Evolutionary conservation across 2,797 vertebrate species (phyloP), one percentile per base, ranked within the genome.

Genomic region (Acanthurus tractus): DNA sequence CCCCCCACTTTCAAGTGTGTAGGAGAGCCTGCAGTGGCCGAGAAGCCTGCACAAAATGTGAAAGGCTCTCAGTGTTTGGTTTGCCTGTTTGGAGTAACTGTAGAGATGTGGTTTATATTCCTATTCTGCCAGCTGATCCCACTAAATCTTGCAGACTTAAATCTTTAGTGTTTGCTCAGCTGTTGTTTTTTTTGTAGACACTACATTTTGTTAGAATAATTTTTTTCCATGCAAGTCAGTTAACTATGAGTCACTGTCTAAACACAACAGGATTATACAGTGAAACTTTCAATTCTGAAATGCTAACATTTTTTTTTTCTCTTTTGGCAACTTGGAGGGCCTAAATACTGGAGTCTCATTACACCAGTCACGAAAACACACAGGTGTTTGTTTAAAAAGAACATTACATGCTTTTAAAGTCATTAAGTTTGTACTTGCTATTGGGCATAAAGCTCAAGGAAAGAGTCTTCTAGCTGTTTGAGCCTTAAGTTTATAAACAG

Each of bases 221-320:
- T 56, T 64, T 56, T 64, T 50, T 67, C 15, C 15, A 23, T 8
- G 49, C 34, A 46, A 49, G 59, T 3, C 17, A 38, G 36, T 72
- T 65, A 48, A 64, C 3, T 3, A 11, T 10, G 20, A 54, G 9
- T 56, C 29, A 54, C 9, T 52, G 38, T 13, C 8, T 2, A 1
- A 25, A 15, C 38, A 42, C 13, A 29, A 11, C 25, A 48, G 18
- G 10, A 38, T 34, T 20, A 57, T 34, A 4, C 1, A 36, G 14
- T 34, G 20, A 34, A 44, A 61, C 23, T 2, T 40, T 18, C 0
- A n/a, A 40, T 15, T 44, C 3, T n/a, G 25, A 36, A 20, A 2
- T 17, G n/a, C n/a, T n/a, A n/a, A n/a, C n/a, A n/a, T n/a, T n/a
- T n/a, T n/a, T n/a, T n/a, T n/a, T n/a, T n/a, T n/a, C n/a, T n/a